Percentiles rank a stretch among this genome's conserved stretches.
phyloP scores from a whole-genome alignment of 2,113 vertebrate species.

The Tupaia chinensis region DNA sequence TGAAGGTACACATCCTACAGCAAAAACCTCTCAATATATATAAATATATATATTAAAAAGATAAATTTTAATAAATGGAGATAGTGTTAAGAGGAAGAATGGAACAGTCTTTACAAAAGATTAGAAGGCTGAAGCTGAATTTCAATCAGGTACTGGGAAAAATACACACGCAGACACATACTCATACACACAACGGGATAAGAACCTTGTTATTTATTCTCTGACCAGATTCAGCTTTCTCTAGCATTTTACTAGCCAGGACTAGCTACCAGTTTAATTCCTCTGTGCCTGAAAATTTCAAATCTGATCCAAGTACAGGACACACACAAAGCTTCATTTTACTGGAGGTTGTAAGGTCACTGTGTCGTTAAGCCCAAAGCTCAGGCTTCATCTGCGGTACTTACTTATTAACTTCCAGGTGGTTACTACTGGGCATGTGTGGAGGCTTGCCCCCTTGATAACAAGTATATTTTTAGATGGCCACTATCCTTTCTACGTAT shows the following conservation, averaged over 20 bases:
- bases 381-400: background rate
- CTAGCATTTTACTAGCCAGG: slow-evolving; percentile 6
- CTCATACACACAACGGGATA: background rate
- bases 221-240: background rate
- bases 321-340: background rate
- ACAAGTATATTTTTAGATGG: background rate
- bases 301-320: background rate
- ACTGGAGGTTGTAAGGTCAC: background rate
- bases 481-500: background rate
- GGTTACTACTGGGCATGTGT: background rate
- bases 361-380: background rate
- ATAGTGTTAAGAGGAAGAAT: background rate
- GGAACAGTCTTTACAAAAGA: background rate
- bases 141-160: background rate
- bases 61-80: background rate
- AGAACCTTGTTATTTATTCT: background rate
- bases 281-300: background rate
- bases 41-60: background rate
- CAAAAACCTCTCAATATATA: too few species aligned
- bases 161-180: background rate
- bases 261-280: background rate
- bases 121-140: background rate
- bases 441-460: background rate
- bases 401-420: background rate
- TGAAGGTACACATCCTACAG: too few species aligned